phyloP scores from a whole-genome alignment of 2,113 vertebrate species.

The Tupaia chinensis region DNA sequence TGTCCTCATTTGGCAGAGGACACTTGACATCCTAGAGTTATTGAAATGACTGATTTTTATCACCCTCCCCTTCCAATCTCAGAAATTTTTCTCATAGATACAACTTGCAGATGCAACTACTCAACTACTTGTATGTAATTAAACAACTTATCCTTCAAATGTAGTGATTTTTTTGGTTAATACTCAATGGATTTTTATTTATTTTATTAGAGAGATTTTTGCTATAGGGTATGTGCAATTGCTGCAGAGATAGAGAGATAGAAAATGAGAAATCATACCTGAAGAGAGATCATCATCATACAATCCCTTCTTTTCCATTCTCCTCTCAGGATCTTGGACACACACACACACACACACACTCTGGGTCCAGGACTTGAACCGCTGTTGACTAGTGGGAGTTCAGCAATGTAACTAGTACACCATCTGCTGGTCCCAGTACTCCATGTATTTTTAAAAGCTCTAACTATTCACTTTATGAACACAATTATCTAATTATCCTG shows the following conservation, averaged over 20 bases:
- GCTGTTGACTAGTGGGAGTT: no score
- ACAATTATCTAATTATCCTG: constrained; percentile 37
- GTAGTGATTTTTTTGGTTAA: background rate
- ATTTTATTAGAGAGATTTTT: no score
- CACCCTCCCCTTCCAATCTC: background rate
- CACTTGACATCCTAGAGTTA: background rate
- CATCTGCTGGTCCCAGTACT: background rate
- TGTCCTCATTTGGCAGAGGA: background rate
- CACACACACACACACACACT: no score
- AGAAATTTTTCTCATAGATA: background rate
- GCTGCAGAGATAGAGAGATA: no score
- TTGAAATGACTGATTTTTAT: background rate
- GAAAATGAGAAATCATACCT: no score
- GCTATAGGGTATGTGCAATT: no score
- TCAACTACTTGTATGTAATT: background rate
- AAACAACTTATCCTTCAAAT: background rate
- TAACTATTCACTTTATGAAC: background rate
- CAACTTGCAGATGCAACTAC: background rate
- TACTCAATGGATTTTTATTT: background rate
- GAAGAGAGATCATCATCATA: no score
- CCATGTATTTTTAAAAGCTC: background rate
- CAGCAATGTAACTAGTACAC: no score
- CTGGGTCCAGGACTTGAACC: no score
- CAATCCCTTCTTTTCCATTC: no score
- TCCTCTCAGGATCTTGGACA: no score